These are phyloP conservation scores for Ennomos fuscantarius DNA, from an alignment of 2,888 invertebrate genomes.

Conservation along the genomic window DNA sequence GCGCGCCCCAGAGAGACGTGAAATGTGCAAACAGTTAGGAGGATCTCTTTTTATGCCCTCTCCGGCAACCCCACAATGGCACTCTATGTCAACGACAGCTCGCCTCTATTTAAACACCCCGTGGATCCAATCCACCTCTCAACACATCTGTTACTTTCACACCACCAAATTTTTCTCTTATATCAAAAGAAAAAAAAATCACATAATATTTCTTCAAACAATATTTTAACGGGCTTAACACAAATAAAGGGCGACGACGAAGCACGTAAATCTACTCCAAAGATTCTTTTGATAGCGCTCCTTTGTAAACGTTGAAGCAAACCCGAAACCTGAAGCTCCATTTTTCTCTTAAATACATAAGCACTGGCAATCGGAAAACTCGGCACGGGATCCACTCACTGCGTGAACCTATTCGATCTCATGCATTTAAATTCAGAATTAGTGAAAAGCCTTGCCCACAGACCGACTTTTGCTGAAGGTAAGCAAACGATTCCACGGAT, in stretches of 20 bases:
- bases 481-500: constrained; percentile 65
- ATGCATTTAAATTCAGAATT: constrained; percentile 85
- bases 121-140: constrained; percentile 59
- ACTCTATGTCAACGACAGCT: constrained; percentile 73
- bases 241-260: constrained; percentile 45
- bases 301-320: constrained; percentile 64
- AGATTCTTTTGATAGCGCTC: constrained; percentile 64
- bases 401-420: constrained; percentile 82
- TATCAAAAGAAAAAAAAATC: constrained; percentile 47
- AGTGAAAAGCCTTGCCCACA: constrained; percentile 76
- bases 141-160: constrained; percentile 76
- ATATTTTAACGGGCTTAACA: constrained; percentile 46
- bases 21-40: constrained; percentile 84
- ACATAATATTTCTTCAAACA: constrained; percentile 39
- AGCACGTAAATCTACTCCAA: constrained; percentile 58
- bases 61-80: constrained; percentile 68
- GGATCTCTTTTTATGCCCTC: constrained; percentile 71
- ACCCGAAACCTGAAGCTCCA: constrained; percentile 53
- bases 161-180: constrained; percentile 59
- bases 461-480: constrained; percentile 68
- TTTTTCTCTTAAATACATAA: constrained; percentile 78
- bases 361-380: constrained; percentile 74
- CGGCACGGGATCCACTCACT: constrained; percentile 65
- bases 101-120: constrained; percentile 65
- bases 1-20: constrained; percentile 60